These are phyloP conservation scores for Symphodus melops DNA, from an alignment of 2,113 vertebrate species.

Conservation along the genomic window DNA sequence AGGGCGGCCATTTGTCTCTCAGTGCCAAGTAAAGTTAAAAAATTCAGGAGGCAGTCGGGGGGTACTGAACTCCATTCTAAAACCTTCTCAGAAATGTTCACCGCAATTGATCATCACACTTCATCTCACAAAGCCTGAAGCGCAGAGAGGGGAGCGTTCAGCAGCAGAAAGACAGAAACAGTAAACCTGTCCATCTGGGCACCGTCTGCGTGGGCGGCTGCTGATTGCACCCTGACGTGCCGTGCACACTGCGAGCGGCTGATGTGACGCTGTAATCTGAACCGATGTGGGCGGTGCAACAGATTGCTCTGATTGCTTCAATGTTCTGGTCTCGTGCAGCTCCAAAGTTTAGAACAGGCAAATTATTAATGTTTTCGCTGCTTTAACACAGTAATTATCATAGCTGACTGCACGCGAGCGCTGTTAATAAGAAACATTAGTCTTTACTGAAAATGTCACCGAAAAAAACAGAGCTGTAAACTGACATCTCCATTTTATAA, in stretches of 20 bases:
- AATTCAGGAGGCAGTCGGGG: conserved; percentile 61
- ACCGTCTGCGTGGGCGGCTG: conserved; percentile 57
- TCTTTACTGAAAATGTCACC: conserved; percentile 11
- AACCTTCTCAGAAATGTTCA: conserved; percentile 71
- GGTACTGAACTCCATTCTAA: conserved; percentile 68
- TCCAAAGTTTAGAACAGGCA: conserved; percentile 26
- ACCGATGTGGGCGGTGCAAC: conserved; percentile 50
- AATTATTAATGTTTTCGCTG: conserved; percentile 30
- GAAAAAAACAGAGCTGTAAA: conserved; percentile 14
- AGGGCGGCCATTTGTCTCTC: conserved; percentile 67
- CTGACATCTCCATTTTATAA: not conserved
- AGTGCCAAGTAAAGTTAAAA: conserved; percentile 59
- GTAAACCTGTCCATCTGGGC: conserved; percentile 72
- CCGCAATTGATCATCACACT: conserved; percentile 75
- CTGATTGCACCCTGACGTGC: conserved; percentile 55
- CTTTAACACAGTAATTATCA: conserved; percentile 23
- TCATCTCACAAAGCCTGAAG: conserved; percentile 68
- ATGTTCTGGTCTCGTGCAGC: conserved; percentile 6
- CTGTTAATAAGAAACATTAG: conserved; percentile 19
- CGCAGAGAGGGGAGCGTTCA: conserved; percentile 22
- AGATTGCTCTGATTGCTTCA: conserved; percentile 47
- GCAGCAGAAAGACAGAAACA: conserved; percentile 62
- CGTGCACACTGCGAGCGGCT: conserved; percentile 24
- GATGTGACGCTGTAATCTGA: conserved; percentile 59
- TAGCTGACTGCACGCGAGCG: conserved; percentile 8